Conservation (phyloP, 2,113 vertebrate genomes). For the Leucopsar rothschildi region DNA sequence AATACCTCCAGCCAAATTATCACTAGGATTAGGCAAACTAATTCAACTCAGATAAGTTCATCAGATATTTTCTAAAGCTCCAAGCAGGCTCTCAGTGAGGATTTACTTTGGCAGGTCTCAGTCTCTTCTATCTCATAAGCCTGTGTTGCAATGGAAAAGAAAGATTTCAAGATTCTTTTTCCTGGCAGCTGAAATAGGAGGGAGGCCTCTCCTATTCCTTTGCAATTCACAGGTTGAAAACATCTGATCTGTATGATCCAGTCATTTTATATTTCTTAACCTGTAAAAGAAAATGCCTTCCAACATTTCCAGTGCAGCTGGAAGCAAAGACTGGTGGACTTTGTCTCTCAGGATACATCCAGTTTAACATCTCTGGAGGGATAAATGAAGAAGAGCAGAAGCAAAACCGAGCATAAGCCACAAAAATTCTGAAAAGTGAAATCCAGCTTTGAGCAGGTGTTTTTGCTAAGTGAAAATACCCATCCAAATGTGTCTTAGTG, state of each 20-base stretch:
- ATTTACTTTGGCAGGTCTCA: conserved; percentile 34
- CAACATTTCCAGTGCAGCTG: not conserved
- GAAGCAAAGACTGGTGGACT: not conserved
- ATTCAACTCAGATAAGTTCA: conserved; percentile 24
- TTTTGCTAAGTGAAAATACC: not conserved
- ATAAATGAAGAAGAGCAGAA: not conserved
- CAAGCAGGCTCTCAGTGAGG: not conserved
- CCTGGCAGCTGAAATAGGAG: conserved; percentile 14
- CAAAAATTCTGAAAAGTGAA: not conserved
- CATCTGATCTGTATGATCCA: not conserved
- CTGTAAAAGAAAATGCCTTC: not conserved
- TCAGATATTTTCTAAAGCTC: not conserved
- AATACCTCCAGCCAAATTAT: conserved; percentile 9
- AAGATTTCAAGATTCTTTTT: conserved; percentile 6
- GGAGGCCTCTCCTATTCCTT: not conserved
- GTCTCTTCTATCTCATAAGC: not conserved
- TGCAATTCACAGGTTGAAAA: conserved; percentile 28
- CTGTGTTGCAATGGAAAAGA: conserved; percentile 34
- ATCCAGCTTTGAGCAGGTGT: not conserved
- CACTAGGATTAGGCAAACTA: not conserved
- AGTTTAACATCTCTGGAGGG: not conserved
- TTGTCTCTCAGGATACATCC: not conserved
- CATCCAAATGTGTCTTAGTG: not conserved
- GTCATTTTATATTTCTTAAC: not conserved
- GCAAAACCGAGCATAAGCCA: not conserved